These are phyloP conservation scores for Sapayoa aenigma DNA, from an alignment of 2,113 vertebrate species.

Conservation along the genomic window DNA sequence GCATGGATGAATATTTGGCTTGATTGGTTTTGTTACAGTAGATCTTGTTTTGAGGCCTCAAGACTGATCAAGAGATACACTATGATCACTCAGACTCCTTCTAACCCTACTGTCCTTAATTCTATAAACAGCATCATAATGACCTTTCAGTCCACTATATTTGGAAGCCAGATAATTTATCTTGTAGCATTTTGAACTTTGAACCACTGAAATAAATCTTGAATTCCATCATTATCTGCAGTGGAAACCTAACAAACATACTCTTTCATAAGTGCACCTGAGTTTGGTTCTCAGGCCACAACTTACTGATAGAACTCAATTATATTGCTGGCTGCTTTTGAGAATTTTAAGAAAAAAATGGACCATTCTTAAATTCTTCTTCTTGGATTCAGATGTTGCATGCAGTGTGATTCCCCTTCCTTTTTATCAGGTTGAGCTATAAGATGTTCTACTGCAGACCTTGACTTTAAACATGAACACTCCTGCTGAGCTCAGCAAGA, in stretches of 20 bases:
- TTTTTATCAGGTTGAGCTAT: neutral
- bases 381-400: neutral
- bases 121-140: neutral
- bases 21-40: neutral
- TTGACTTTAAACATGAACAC: neutral
- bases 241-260: neutral
- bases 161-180: neutral
- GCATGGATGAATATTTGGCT: neutral
- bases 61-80: neutral
- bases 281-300: neutral
- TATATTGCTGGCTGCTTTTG: neutral
- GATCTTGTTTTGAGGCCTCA: neutral
- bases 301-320: neutral
- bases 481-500: neutral
- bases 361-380: neutral
- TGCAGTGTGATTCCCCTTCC: rapidly evolving
- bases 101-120: neutral
- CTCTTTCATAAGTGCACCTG: neutral
- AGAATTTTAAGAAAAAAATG: neutral
- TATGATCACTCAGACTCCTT: neutral
- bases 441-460: neutral
- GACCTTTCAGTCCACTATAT: neutral
- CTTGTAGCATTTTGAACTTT: neutral
- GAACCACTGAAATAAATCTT: neutral
- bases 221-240: neutral